phyloP scores from a whole-genome alignment of 1,140 invertebrate genomes.

The Cyclargus thomasi region DNA sequence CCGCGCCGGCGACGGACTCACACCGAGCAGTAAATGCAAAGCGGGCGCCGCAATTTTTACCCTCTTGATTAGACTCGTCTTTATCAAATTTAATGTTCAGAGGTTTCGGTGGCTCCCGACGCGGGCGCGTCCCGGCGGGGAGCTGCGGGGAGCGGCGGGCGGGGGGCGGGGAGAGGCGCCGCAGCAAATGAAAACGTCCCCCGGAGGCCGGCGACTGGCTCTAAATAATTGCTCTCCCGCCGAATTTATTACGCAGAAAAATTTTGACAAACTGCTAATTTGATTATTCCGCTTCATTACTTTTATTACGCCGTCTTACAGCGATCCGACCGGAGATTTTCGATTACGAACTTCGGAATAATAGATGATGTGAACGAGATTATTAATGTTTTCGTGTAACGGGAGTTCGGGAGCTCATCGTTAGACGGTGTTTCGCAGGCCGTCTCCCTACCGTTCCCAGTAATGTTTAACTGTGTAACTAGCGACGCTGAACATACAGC shows the following conservation, averaged over 20 bases:
- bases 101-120: conserved; percentile 23
- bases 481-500: not conserved
- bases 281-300: conserved; percentile 18
- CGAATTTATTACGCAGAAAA: conserved; percentile 52
- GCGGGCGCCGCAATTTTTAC: conserved; percentile 21
- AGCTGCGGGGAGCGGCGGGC: conserved; percentile 18
- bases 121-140: conserved; percentile 13
- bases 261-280: conserved; percentile 47
- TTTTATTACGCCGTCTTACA: conserved; percentile 15
- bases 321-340: conserved; percentile 7
- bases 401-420: not conserved
- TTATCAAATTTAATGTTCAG: conserved; percentile 34
- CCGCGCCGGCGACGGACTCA: no score
- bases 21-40: no score
- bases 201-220: conserved; percentile 29
- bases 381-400: conserved; percentile 11
- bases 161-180: conserved; percentile 2
- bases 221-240: conserved; percentile 53
- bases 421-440: not conserved
- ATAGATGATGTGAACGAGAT: conserved; percentile 15
- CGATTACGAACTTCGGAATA: conserved; percentile 12
- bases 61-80: conserved; percentile 31
- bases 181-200: conserved; percentile 47
- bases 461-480: not conserved
- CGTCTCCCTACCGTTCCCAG: not conserved